Evolutionary conservation across 2,888 invertebrate species (phyloP).

Genomic region (Mystacides longicornis): DNA sequence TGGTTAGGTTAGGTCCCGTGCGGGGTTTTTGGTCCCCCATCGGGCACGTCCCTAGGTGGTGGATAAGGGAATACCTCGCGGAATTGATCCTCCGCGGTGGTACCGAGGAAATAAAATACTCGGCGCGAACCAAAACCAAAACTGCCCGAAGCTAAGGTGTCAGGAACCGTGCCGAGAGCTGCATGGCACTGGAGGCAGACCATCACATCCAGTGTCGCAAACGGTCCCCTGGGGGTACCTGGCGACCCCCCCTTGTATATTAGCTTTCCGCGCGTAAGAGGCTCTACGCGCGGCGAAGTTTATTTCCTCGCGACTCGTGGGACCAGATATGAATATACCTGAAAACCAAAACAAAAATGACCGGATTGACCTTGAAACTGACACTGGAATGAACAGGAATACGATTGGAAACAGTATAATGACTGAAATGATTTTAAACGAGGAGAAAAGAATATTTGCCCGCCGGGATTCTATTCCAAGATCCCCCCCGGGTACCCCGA

Average conservation of each 20-base stretch:
- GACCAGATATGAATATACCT: too few species aligned
- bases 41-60: slow-evolving; percentile 1
- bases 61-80: slow-evolving; percentile 2
- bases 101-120: slow-evolving; percentile 3
- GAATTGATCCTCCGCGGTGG: not conserved
- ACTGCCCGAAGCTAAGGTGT: too few species aligned
- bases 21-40: not conserved
- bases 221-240: too few species aligned
- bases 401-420: not conserved
- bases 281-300: not conserved
- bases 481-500: not conserved
- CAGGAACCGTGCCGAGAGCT: too few species aligned
- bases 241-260: not conserved
- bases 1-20: not conserved
- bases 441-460: not conserved
- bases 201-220: too few species aligned
- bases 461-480: not conserved
- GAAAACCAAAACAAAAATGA: not conserved
- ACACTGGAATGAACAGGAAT: not conserved
- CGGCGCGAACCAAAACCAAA: not conserved
- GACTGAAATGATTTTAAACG: not conserved
- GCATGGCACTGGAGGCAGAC: too few species aligned
- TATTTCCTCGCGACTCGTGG: not conserved
- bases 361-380: not conserved
- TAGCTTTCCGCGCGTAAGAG: not conserved